A percentile compares a stretch with the other conserved stretches of the same genome.
Evolutionary conservation across 2,797 vertebrate species (phyloP).

Genomic region (Gymnoscopelus microlampas): DNA sequence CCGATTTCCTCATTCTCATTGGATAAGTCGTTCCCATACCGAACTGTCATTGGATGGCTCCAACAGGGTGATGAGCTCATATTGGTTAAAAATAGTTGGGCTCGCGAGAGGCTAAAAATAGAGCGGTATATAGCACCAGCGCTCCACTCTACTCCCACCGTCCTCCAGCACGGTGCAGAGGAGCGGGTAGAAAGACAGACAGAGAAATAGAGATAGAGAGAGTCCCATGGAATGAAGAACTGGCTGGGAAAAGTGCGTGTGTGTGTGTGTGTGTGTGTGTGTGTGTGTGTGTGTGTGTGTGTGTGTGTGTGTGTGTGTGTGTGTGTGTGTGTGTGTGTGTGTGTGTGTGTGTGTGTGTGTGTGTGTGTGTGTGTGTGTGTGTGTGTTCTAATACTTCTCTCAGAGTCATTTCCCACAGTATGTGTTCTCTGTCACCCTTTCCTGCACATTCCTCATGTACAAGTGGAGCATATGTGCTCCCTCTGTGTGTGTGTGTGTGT

Average conservation of each 20-base stretch:
- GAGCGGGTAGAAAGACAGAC: background rate
- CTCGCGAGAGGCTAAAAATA: conserved; percentile 74
- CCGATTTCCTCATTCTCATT: conserved; percentile 45
- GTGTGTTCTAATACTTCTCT: too few species aligned
- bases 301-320: too few species aligned
- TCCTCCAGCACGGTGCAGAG: background rate
- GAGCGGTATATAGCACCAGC: conserved; percentile 67
- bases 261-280: background rate
- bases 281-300: background rate
- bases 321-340: too few species aligned
- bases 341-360: too few species aligned
- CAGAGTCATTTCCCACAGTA: too few species aligned
- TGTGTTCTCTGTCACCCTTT: too few species aligned
- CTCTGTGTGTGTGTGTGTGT: background rate
- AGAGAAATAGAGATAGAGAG: background rate
- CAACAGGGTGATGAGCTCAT: conserved; percentile 61
- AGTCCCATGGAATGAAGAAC: background rate
- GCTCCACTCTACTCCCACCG: conserved; percentile 18
- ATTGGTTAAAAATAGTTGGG: conserved; percentile 79
- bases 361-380: too few species aligned
- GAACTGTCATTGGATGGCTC: conserved; percentile 57
- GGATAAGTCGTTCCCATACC: conserved; percentile 9
- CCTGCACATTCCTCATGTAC: too few species aligned
- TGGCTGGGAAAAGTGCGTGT: background rate
- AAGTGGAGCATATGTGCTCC: too few species aligned